These are phyloP conservation scores for Hippocampus comes DNA, from an alignment of 2,113 vertebrate species.

Conservation along the genomic window DNA sequence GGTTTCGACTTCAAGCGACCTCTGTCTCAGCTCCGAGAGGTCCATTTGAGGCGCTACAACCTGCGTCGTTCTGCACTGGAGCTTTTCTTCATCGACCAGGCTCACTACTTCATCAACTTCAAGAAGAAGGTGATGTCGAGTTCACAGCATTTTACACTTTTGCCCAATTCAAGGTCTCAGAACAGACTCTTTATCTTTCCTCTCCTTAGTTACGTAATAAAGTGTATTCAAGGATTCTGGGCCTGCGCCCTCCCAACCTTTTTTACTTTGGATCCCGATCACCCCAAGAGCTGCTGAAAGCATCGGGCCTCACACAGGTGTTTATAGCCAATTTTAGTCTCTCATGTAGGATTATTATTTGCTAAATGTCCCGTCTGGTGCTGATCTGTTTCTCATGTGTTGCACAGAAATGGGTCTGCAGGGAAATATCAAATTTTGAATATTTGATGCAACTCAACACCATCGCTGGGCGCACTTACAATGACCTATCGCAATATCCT, in stretches of 20 bases:
- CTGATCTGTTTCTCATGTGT: constrained; percentile 12
- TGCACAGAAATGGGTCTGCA: constrained; percentile 90
- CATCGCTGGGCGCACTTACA: constrained; percentile 93
- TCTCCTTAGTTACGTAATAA: constrained; percentile 85
- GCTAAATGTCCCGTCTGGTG: background rate
- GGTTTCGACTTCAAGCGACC: constrained; percentile 93
- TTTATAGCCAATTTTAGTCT: constrained; percentile 1
- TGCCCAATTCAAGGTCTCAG: background rate
- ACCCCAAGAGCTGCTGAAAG: constrained; percentile 91
- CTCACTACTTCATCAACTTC: constrained; percentile 98
- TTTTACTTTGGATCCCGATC: constrained; percentile 89
- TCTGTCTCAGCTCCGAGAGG: constrained; percentile 88
- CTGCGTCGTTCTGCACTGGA: constrained; percentile 91
- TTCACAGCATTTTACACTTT: background rate
- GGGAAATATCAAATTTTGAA: constrained; percentile 98
- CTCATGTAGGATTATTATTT: background rate
- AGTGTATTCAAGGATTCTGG: constrained; percentile 88
- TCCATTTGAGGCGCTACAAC: constrained; percentile 95
- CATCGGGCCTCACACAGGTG: constrained; percentile 94
- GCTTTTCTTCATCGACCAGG: constrained; percentile 96
- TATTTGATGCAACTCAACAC: constrained; percentile 99
- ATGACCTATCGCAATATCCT: constrained; percentile 95
- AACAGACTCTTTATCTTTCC: background rate
- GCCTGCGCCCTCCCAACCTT: constrained; percentile 81
- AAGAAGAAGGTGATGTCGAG: constrained; percentile 76